phyloP scores from a whole-genome alignment of 2,113 vertebrate species.

The Melanerpes aurifrons region DNA sequence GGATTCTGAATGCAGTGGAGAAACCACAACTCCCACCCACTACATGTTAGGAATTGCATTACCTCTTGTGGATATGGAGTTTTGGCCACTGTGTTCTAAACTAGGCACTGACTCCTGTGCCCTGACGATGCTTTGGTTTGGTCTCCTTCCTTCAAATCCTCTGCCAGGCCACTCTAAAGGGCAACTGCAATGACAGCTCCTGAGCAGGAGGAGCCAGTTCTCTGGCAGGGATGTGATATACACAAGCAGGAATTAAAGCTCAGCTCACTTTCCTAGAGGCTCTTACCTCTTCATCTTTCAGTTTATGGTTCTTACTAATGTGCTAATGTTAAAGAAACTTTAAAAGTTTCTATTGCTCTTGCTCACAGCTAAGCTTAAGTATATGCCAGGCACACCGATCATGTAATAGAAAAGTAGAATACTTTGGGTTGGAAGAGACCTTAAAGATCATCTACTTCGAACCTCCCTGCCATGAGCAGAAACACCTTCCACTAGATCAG shows the following conservation, averaged over 20 bases:
- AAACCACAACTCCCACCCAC: background rate
- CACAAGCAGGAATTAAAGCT: background rate
- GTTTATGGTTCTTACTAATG: accelerated
- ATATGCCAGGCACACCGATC: background rate
- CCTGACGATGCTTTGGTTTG: accelerated
- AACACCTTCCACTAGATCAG: background rate
- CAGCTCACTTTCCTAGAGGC: background rate
- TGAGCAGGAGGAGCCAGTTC: background rate
- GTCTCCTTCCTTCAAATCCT: background rate
- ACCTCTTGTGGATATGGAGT: background rate
- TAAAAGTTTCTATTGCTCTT: background rate
- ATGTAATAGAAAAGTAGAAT: no score
- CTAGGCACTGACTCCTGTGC: background rate
- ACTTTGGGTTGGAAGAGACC: background rate
- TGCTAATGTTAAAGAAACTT: accelerated
- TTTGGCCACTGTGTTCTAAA: background rate
- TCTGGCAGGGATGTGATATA: background rate
- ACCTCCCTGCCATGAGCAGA: background rate
- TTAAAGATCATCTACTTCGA: background rate
- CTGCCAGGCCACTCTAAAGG: background rate
- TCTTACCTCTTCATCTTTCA: background rate
- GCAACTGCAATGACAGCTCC: background rate
- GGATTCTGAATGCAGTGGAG: background rate
- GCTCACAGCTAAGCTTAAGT: background rate
- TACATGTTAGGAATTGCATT: background rate